Percentiles rank a stretch among this genome's conserved stretches.
Conservation (phyloP, 2,888 invertebrate genomes). For the Eilema caniola region DNA sequence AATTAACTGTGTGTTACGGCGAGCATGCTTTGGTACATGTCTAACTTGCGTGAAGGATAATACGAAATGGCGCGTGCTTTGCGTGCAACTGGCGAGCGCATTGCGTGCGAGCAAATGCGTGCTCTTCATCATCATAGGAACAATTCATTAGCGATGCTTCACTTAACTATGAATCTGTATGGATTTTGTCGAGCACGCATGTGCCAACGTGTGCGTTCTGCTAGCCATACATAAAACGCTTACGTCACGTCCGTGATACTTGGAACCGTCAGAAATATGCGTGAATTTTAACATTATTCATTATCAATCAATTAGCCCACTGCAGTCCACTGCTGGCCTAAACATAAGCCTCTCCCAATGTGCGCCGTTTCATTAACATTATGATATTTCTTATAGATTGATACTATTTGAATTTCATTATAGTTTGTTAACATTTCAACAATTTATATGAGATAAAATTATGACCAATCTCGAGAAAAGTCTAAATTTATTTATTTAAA, state of each 20-base stretch:
- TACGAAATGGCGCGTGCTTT: conserved; percentile 37
- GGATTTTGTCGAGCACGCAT: conserved; percentile 8
- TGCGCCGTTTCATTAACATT: too few relatives aligned
- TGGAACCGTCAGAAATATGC: background rate
- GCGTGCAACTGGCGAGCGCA: conserved; percentile 19
- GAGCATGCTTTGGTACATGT: conserved; percentile 81
- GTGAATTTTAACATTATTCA: background rate
- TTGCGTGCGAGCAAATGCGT: conserved; percentile 13
- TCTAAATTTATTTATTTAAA: too few relatives aligned
- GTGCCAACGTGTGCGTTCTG: conserved; percentile 6
- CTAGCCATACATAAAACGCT: conserved; percentile 17
- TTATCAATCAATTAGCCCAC: too few relatives aligned
- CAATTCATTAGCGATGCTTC: conserved; percentile 3
- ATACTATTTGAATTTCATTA: too few relatives aligned
- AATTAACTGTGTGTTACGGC: conserved; percentile 79
- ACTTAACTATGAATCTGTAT: background rate
- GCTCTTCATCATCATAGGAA: conserved; percentile 8
- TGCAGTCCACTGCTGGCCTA: too few relatives aligned
- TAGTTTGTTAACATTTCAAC: background rate
- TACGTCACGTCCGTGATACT: conserved; percentile 16
- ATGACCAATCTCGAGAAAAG: background rate
- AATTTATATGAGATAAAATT: background rate
- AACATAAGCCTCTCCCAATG: too few relatives aligned
- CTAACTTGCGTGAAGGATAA: conserved; percentile 67
- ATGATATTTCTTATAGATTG: too few relatives aligned